phyloP scores from a whole-genome alignment of 2,113 vertebrate species.

The Datnioides undecimradiatus region DNA sequence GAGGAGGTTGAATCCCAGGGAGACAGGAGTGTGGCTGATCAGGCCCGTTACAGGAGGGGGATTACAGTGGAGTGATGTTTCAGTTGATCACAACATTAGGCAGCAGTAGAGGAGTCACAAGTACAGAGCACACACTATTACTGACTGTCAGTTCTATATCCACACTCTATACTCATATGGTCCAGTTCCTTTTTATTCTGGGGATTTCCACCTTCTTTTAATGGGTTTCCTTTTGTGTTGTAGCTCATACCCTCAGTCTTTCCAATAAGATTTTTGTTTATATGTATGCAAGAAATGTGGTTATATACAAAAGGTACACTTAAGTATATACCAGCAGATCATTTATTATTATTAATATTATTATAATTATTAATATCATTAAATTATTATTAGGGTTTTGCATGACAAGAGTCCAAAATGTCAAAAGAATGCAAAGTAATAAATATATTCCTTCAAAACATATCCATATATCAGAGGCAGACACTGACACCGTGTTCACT shows the following conservation, averaged over 20 bases:
- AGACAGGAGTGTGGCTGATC: conserved; percentile 5
- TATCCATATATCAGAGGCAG: no score
- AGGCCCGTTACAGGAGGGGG: conserved; percentile 20
- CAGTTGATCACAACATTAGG: conserved; percentile 14
- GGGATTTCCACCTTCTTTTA: background rate
- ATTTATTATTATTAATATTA: background rate
- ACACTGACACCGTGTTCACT: background rate
- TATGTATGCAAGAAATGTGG: background rate
- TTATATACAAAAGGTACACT: background rate
- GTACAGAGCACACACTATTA: background rate
- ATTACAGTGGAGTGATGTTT: conserved; percentile 16
- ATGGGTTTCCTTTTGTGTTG: background rate
- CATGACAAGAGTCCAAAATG: no score
- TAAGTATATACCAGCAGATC: background rate
- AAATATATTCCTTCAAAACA: no score
- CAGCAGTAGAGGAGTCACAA: conserved; percentile 1
- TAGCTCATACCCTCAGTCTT: background rate
- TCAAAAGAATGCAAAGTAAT: no score
- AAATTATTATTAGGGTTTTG: background rate
- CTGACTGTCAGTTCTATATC: background rate
- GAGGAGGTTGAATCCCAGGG: background rate
- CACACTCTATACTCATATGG: background rate
- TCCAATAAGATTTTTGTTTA: background rate
- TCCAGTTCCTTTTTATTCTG: no score
- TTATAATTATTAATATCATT: background rate